A percentile compares a stretch with the other conserved stretches of the same genome.
phyloP scores from a whole-genome alignment of 2,888 invertebrate genomes.

The Abrostola tripartita region DNA sequence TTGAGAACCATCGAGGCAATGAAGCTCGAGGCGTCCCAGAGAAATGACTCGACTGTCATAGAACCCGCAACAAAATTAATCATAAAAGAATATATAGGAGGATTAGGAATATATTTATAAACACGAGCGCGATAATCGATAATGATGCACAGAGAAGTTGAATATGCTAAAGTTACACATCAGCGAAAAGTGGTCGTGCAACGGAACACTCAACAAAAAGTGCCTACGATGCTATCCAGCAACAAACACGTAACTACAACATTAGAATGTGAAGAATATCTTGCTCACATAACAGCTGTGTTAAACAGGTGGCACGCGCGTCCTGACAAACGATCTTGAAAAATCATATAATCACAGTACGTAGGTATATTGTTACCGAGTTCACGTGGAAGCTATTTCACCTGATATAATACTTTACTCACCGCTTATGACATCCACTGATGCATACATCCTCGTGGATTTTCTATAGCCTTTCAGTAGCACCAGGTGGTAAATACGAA shows the following conservation, averaged over 20 bases:
- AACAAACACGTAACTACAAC: background rate
- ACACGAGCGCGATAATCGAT: too few species aligned
- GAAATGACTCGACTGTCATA: too few species aligned
- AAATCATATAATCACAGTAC: background rate
- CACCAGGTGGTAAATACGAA: too few species aligned
- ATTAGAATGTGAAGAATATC: background rate
- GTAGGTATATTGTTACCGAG: background rate
- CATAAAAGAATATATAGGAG: too few species aligned
- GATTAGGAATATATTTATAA: too few species aligned
- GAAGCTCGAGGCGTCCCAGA: too few species aligned
- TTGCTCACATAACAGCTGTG: background rate
- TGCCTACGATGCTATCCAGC: background rate
- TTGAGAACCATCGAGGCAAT: too few species aligned
- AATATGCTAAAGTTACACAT: too few species aligned
- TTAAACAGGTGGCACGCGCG: background rate
- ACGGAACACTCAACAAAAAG: background rate
- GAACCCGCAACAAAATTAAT: too few species aligned
- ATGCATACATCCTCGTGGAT: background rate
- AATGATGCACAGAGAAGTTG: too few species aligned
- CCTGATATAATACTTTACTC: conserved; percentile 10
- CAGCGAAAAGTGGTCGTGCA: too few species aligned
- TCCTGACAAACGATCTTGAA: background rate
- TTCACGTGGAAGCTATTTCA: conserved; percentile 8
- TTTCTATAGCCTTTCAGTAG: too few species aligned
- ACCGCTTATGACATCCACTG: background rate